A percentile compares a stretch with the other conserved stretches of the same genome.
Evolutionary conservation across 2,797 vertebrate genomes (phyloP).

Genomic region (Parauchenoglanis ngamensis): DNA sequence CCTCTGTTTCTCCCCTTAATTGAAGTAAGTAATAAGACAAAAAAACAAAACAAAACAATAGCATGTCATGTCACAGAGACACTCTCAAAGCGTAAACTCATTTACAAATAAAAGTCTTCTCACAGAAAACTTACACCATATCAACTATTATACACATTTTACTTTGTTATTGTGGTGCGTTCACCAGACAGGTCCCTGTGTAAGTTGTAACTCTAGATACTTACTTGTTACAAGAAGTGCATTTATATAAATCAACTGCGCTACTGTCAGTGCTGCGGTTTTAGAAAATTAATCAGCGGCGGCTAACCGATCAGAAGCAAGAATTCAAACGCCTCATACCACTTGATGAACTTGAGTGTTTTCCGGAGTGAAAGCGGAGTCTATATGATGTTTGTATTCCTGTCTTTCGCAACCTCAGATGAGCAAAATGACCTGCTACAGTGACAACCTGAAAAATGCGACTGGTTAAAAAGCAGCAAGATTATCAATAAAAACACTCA

Average conservation of each 20-base stretch:
- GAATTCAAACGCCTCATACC: neutral
- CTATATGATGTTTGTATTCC: neutral
- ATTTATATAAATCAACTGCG: neutral
- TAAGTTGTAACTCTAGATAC: neutral
- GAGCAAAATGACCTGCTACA: neutral
- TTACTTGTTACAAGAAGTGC: neutral
- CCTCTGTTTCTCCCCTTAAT: too few relatives aligned
- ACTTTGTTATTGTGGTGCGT: neutral
- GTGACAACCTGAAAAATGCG: slow-evolving; percentile 18
- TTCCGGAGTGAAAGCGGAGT: neutral
- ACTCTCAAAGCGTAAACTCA: neutral
- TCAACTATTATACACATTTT: neutral
- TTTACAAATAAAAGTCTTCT: neutral
- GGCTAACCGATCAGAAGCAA: neutral
- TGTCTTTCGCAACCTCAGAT: neutral
- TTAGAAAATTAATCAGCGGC: neutral
- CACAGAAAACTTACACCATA: neutral
- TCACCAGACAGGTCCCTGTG: neutral
- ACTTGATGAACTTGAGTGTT: neutral
- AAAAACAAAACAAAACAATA: too few relatives aligned
- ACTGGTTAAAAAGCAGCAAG: neutral
- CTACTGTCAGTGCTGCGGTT: neutral
- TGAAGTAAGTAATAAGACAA: too few relatives aligned
- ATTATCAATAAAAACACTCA: slow-evolving; percentile 27
- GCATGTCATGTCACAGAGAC: too few relatives aligned